Conservation (phyloP, 2,797 vertebrate genomes). For the Danio jaintianensis region DNA sequence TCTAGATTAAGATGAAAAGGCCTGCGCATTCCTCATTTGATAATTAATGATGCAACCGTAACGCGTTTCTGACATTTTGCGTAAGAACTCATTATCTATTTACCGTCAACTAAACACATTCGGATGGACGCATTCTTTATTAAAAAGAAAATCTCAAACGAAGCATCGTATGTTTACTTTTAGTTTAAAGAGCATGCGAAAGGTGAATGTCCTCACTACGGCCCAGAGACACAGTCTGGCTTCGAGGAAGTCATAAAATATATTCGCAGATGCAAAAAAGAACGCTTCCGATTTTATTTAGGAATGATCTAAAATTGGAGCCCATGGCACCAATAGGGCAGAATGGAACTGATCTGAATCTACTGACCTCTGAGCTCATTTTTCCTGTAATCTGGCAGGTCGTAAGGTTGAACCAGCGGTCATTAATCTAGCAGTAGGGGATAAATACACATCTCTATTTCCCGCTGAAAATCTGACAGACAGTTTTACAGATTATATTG, state of each 20-base stretch:
- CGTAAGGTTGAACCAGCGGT: conserved; percentile 69
- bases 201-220: conserved; percentile 31
- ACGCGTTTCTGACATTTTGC: conserved; percentile 63
- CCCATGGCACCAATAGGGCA: conserved; percentile 67
- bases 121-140: conserved; percentile 20
- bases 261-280: conserved; percentile 44
- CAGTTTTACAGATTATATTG: conserved; percentile 59
- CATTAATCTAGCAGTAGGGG: conserved; percentile 75
- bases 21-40: conserved; percentile 80
- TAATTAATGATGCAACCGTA: conserved; percentile 79
- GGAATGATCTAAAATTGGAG: conserved; percentile 64
- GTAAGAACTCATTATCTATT: conserved; percentile 41
- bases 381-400: conserved; percentile 78
- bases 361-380: conserved; percentile 77
- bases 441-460: conserved; percentile 72
- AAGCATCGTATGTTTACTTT: conserved; percentile 11
- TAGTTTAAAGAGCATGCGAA: conserved; percentile 3
- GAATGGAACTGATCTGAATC: conserved; percentile 75
- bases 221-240: conserved; percentile 12
- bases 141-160: conserved; percentile 2
- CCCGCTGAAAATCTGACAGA: conserved; percentile 65
- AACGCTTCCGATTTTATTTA: conserved; percentile 55
- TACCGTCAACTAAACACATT: conserved; percentile 36
- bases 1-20: conserved; percentile 77
- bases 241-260: conserved; percentile 61